These are phyloP conservation scores for Choristoneura rosaceana DNA, from an alignment of 2,888 invertebrate genomes.

Conservation along the genomic window DNA sequence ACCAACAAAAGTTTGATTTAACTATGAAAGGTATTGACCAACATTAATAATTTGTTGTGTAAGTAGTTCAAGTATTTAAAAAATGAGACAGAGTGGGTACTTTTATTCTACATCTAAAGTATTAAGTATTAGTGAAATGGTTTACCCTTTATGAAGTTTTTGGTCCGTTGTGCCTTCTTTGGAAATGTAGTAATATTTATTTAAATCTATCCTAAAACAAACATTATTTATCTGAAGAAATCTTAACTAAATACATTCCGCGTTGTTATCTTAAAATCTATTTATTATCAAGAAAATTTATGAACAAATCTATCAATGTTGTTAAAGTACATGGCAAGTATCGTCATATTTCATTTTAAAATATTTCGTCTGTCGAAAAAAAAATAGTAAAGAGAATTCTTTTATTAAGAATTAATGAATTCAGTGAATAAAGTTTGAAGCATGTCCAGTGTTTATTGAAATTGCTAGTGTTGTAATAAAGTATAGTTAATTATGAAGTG, in stretches of 20 bases:
- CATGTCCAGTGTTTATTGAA: conserved; percentile 36
- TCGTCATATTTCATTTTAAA: conserved; percentile 10
- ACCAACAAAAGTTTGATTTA: background rate
- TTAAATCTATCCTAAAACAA: conserved; percentile 41
- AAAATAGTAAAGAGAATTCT: background rate
- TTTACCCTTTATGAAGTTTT: conserved; percentile 43
- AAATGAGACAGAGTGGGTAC: background rate
- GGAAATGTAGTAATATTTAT: conserved; percentile 55
- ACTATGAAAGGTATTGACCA: conserved; percentile 20
- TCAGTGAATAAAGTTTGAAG: conserved; percentile 6
- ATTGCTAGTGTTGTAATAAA: conserved; percentile 32
- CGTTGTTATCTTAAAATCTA: conserved; percentile 49
- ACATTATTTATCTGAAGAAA: conserved; percentile 42
- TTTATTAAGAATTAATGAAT: conserved; percentile 11
- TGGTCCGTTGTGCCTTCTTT: conserved; percentile 71
- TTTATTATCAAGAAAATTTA: conserved; percentile 43
- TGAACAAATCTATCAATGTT: conserved; percentile 39
- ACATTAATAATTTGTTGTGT: background rate
- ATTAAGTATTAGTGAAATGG: conserved; percentile 17
- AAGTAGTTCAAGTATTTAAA: background rate
- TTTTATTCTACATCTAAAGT: conserved; percentile 4
- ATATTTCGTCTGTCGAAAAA: conserved; percentile 10
- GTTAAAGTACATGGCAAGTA: conserved; percentile 26
- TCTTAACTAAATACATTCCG: conserved; percentile 53
- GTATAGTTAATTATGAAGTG: conserved; percentile 61